phyloP scores from a whole-genome alignment of 1,140 invertebrate species.

The Cylas formicarius region DNA sequence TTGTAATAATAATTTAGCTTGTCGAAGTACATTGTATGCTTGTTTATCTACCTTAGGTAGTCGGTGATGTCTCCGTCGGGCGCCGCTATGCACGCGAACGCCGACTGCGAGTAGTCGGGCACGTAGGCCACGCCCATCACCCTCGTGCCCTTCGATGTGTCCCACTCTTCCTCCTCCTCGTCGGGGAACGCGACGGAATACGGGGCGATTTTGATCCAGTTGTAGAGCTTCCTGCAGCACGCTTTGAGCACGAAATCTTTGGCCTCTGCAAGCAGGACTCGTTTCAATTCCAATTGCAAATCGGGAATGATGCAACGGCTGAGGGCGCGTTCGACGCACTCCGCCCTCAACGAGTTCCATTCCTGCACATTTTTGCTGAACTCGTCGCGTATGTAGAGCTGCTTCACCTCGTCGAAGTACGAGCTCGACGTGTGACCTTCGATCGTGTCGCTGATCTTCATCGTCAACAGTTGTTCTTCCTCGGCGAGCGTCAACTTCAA shows the following conservation, averaged over 20 bases:
- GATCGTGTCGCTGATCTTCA: slow-evolving; percentile 66
- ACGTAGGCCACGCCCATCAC: slow-evolving; percentile 86
- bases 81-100: slow-evolving; percentile 81
- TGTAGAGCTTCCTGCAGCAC: slow-evolving; percentile 78
- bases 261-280: slow-evolving; percentile 75
- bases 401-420: slow-evolving; percentile 88
- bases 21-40: too few species aligned
- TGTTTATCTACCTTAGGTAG: too few species aligned
- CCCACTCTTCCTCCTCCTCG: slow-evolving; percentile 90
- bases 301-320: slow-evolving; percentile 84
- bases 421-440: slow-evolving; percentile 61
- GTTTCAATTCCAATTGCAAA: slow-evolving; percentile 78
- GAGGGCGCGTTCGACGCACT: slow-evolving; percentile 83
- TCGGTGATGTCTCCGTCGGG: slow-evolving; percentile 89
- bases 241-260: slow-evolving; percentile 83
- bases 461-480: slow-evolving; percentile 75
- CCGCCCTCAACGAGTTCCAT: slow-evolving; percentile 86
- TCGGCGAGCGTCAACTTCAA: slow-evolving; percentile 77
- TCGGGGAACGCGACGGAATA: slow-evolving; percentile 70
- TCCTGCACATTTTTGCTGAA: slow-evolving; percentile 93
- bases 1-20: too few species aligned
- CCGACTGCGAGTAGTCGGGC: slow-evolving; percentile 76
- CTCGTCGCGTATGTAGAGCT: slow-evolving; percentile 86
- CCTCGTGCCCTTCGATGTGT: slow-evolving; percentile 64
- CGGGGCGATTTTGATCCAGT: slow-evolving; percentile 88